Evolutionary conservation across 2,797 vertebrate species (phyloP).

Genomic region (Morus bassanus): DNA sequence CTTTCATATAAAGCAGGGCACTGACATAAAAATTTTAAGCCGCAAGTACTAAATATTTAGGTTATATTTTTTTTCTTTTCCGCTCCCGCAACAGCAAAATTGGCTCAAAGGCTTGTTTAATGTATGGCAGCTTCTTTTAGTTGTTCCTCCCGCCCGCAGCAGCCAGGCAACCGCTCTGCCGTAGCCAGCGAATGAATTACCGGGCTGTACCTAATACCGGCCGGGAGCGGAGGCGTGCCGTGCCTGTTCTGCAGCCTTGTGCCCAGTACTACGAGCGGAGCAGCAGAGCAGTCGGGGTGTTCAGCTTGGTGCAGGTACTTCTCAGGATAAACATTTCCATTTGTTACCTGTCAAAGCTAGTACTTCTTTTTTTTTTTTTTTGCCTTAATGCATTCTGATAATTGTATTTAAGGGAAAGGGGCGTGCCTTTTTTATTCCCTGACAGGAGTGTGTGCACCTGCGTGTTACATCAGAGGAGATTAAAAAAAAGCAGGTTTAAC

Average conservation of each 20-base stretch:
- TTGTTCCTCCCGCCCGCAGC: background rate
- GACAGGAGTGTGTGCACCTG: background rate
- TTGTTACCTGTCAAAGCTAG: background rate
- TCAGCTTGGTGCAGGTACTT: background rate
- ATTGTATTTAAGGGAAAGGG: background rate
- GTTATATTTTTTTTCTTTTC: background rate
- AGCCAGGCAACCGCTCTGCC: background rate
- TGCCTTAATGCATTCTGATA: background rate
- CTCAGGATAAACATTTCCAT: background rate
- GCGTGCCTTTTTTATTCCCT: background rate
- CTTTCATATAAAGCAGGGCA: background rate
- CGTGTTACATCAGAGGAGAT: background rate
- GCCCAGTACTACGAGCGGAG: accelerated
- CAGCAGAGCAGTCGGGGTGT: accelerated
- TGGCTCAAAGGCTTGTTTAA: background rate
- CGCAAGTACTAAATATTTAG: background rate
- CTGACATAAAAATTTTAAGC: background rate
- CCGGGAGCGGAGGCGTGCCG: background rate
- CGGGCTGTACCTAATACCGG: accelerated
- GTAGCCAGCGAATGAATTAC: accelerated
- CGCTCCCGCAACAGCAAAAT: background rate
- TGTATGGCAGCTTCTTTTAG: too few relatives aligned
- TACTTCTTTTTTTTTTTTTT: background rate
- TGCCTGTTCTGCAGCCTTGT: background rate
- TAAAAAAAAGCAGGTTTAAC: background rate